These are phyloP conservation scores for Hypocryptadius cinnamomeus DNA, from an alignment of 2,113 vertebrate species.

Conservation along the genomic window DNA sequence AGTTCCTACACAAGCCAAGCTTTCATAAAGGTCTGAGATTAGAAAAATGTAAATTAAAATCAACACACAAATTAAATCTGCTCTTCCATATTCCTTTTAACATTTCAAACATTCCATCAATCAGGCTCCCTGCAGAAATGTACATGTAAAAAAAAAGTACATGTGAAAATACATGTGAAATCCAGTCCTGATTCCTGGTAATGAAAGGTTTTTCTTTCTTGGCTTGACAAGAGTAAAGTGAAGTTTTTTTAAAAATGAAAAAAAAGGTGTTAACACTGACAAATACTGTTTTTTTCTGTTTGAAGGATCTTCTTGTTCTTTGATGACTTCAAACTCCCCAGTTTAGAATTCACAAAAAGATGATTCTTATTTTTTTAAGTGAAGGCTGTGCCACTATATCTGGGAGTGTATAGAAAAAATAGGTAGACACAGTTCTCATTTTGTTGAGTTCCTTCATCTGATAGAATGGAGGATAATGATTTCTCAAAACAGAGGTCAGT, in stretches of 20 bases:
- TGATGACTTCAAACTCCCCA: not conserved
- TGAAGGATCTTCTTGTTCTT: not conserved
- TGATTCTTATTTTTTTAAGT: not conserved
- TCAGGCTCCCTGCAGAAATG: not conserved
- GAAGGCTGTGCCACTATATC: not conserved
- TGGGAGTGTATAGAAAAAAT: not conserved
- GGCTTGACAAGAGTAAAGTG: not conserved
- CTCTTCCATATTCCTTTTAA: not conserved
- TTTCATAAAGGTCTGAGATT: not conserved
- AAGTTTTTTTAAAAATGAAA: not conserved
- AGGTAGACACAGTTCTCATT: not conserved
- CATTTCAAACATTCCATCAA: not conserved
- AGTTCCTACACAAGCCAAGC: not conserved
- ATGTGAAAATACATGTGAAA: not conserved
- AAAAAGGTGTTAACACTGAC: not conserved
- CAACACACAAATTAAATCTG: not conserved
- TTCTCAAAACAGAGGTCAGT: not conserved
- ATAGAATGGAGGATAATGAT: not conserved
- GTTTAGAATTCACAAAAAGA: not conserved
- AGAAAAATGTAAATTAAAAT: not conserved
- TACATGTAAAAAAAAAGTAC: too few relatives aligned
- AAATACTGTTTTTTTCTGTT: not conserved
- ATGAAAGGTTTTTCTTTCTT: not conserved
- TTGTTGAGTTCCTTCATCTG: not conserved
- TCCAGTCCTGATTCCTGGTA: not conserved